Evolutionary conservation across 2,113 vertebrate species (phyloP).

Genomic region (Pungitius pungitius): DNA sequence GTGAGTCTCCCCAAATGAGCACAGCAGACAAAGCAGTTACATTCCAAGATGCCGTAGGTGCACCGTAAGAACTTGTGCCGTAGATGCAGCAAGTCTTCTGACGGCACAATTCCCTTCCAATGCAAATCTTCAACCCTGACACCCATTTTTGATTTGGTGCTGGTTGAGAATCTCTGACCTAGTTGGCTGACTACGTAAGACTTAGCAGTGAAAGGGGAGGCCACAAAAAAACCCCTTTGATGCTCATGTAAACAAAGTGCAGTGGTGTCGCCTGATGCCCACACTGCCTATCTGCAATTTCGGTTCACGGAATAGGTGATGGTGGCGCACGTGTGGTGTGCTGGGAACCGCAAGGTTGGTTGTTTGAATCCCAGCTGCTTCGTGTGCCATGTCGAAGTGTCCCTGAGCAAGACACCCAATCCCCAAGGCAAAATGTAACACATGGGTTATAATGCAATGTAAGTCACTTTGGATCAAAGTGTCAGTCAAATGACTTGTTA

Average conservation of each 20-base stretch:
- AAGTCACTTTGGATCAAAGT: no score
- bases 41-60: neutral
- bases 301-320: no score
- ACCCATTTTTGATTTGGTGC: neutral
- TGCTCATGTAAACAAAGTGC: conserved; percentile 45
- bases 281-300: conserved; percentile 22
- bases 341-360: no score
- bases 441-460: no score
- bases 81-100: neutral
- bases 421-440: no score
- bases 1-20: neutral
- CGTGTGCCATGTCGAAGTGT: no score
- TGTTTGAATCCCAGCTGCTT: no score
- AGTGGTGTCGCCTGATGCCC: conserved; percentile 27
- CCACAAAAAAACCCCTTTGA: conserved; percentile 33
- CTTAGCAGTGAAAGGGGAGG: conserved; percentile 21
- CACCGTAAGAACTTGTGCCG: neutral
- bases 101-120: neutral
- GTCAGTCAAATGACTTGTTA: no score
- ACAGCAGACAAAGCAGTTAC: neutral
- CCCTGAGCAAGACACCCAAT: no score
- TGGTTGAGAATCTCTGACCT: conserved; percentile 35
- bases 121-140: neutral
- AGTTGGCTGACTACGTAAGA: conserved; percentile 46
- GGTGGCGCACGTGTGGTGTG: no score